A percentile compares a stretch with the other conserved stretches of the same genome.
Conservation (phyloP, 2,888 invertebrate species). For the Tipula unca region DNA sequence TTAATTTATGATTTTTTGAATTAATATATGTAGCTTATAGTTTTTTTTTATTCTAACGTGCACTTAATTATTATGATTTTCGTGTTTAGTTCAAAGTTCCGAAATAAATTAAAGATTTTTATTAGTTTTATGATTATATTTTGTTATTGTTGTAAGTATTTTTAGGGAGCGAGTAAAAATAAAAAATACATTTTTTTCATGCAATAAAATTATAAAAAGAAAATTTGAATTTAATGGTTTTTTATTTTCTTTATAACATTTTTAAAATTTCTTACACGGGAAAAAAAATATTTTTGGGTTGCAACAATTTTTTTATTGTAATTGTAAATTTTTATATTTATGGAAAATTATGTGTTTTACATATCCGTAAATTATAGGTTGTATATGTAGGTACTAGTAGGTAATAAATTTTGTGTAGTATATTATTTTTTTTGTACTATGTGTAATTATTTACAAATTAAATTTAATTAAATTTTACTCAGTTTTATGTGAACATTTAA, state of each 20-base stretch:
- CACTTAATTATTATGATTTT: slow-evolving; percentile 17
- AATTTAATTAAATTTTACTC: not conserved
- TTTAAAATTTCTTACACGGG: not conserved
- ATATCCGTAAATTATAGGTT: not conserved
- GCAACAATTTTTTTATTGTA: not conserved
- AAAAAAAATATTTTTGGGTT: not conserved
- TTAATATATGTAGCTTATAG: not conserved
- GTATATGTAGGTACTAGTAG: not conserved
- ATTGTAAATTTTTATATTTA: not conserved
- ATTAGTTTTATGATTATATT: not conserved
- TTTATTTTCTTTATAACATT: not conserved
- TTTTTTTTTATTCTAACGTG: not conserved
- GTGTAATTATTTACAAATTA: not conserved
- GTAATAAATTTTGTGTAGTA: not conserved
- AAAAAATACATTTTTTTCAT: not conserved
- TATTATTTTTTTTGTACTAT: not conserved
- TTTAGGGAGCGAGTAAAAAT: not conserved
- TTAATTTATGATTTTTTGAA: slow-evolving; percentile 18
- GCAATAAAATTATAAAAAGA: not conserved
- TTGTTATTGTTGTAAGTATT: not conserved
- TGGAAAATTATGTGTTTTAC: not conserved
- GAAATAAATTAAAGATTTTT: slow-evolving; percentile 15
- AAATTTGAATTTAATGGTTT: not conserved
- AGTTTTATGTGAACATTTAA: not conserved
- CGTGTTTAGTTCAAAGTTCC: slow-evolving; percentile 19